Evolutionary conservation across 2,113 vertebrate genomes (phyloP), one percentile per base, ranked within the genome.

Genomic region (Tyto alba): DNA sequence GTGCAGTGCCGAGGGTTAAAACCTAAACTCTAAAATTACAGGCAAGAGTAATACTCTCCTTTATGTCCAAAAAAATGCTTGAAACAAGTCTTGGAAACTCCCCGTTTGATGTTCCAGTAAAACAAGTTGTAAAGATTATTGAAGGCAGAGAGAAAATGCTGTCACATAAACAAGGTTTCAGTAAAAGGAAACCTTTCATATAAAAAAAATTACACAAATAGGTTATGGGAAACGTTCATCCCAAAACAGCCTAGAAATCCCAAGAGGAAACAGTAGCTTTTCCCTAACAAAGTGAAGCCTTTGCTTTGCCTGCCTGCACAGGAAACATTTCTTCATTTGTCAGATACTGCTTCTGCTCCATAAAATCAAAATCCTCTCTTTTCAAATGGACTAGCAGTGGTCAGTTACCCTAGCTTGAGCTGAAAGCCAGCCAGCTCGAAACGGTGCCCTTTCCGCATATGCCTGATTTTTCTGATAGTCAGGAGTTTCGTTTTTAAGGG

Each of bases 11-110:
- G 2, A 75, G 73, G 43, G 53, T 86, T 90, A 74, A 81, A 94
- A 43, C 34, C 73, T 52, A 41, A 85, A 23, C 72, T 50, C 59
- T 66, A 19, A 93, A 96, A 92, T 95, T 71, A 88, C 55, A 92
- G 48, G 56, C 81, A 16, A 26, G 75, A 85, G 32, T 53, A 87
- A 48, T 66, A 8, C 20, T 85, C 56, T 27, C 4, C 48, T 52
- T 60, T 36, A 22, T 77, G 48, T 79, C 84, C 71, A 81, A 74
- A 90, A 87, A 91, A 91, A 32, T 29, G 52, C 81, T 96, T 88
- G 36, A 86, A 94, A 36, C 47, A 19, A 64, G 63, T 48, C 73
- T 60, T 95, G 92, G 95, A 95, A 96, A 95, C 82, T 90, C 89
- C 90, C 88, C 3, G 13, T 80, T 79, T 90, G 85, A 38, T 83